Base-by-base conservation (phyloP, 2,797 vertebrate genomes). In the Channallabes apus region DNA sequence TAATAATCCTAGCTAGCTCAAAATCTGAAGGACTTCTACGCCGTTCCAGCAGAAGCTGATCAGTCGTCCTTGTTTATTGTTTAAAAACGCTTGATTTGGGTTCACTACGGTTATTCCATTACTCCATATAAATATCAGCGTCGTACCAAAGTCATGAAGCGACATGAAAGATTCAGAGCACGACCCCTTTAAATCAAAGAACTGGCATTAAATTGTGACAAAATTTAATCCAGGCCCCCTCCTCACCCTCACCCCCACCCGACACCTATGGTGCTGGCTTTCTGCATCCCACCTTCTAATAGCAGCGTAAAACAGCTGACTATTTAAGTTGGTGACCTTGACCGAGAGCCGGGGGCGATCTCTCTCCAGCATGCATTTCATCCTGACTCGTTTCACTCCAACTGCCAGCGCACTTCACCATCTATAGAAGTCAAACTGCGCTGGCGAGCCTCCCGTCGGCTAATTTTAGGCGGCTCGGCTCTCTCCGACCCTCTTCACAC, bases 401-500 rank as follows among this genome's bases (percentile, higher is more conserved):
- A 92, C 95, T 94, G 95, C 91, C 79, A 95, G 96, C 93, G 93
- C 93, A 96, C 96, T 95, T 97, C 96, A 96, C 97, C 98, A 98
- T 99, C 98, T 99, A 98, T 98, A 99, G 98, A 96, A 97, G 96
- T 97, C 95, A 94, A 94, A 94, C 92, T 89, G 93, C 92, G 92
- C 94, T 97, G 96, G 97, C 94, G 89, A 84, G 86, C 91, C 90
- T 94, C 94, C 94, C 90, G 86, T 91, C 89, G 92, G 92, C 97
- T 99, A 99, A 89, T 98, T 99, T 98, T 97, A 97, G 96, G 97
- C 92, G 91, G 94, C 89, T 89, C 91, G 88, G 94, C 90, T 90
- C 91, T 88, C 90, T 91, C 91, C 91, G 90, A 88, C 85, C 85
- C 90, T 87, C 85, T 82, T 84, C 92, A 89, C 88, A 87, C 91